These are phyloP conservation scores for Centropyge bicolor DNA, from an alignment of 2,797 vertebrate species.

Conservation along the genomic window DNA sequence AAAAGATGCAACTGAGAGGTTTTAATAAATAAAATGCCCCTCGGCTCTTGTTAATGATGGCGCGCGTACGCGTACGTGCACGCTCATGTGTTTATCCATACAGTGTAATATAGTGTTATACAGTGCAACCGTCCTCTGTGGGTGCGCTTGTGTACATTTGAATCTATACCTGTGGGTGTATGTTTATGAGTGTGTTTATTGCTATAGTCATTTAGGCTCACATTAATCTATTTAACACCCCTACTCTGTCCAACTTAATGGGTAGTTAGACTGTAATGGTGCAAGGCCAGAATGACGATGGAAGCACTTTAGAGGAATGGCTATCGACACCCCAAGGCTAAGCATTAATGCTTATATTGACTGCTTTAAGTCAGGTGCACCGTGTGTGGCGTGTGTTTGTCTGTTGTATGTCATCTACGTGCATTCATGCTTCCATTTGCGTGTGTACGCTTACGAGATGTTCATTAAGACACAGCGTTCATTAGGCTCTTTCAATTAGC, in stretches of 20 bases:
- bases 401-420: constrained; percentile 35
- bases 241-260: constrained; percentile 74
- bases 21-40: constrained; percentile 71
- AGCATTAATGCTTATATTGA: constrained; percentile 72
- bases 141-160: constrained; percentile 35
- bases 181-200: constrained; percentile 79
- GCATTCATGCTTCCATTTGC: constrained; percentile 36
- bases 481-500: constrained; percentile 72
- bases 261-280: constrained; percentile 78
- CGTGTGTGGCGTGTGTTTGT: constrained; percentile 44
- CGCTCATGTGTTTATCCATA: constrained; percentile 37
- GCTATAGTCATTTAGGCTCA: constrained; percentile 68
- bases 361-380: constrained; percentile 59
- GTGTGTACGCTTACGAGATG: constrained; percentile 30
- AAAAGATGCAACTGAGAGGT: constrained; percentile 61
- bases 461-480: constrained; percentile 72
- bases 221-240: constrained; percentile 77
- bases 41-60: constrained; percentile 55
- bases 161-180: constrained; percentile 73
- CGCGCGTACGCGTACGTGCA: constrained; percentile 3
- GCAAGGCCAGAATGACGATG: constrained; percentile 73
- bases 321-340: constrained; percentile 77
- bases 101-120: constrained; percentile 28
- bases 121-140: constrained; percentile 29
- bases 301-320: constrained; percentile 74